Percentiles rank a stretch among this genome's conserved stretches.
These are phyloP conservation scores for Microplitis deprimator DNA, from an alignment of 2,888 invertebrate genomes.

Conservation along the genomic window DNA sequence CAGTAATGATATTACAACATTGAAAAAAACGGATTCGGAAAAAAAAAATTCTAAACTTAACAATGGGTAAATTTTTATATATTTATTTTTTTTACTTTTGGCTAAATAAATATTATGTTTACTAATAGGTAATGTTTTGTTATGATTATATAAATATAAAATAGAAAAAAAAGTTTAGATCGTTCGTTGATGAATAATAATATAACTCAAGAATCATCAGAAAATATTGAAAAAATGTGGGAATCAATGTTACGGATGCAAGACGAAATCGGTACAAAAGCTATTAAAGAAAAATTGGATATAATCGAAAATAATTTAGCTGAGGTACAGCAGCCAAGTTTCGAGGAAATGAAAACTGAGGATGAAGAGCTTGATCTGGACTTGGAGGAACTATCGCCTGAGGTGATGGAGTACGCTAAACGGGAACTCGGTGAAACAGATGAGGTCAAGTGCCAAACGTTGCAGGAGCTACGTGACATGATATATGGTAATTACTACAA, in stretches of 20 bases:
- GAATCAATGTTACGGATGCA: conserved; percentile 30
- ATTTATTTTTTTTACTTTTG: background rate
- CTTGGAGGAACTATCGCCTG: conserved; percentile 79
- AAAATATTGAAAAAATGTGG: conserved; percentile 41
- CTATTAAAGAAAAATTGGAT: conserved; percentile 14
- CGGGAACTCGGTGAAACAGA: conserved; percentile 81
- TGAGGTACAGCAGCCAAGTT: conserved; percentile 35
- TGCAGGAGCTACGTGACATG: conserved; percentile 82
- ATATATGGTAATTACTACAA: conserved; percentile 77
- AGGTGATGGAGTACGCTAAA: conserved; percentile 79
- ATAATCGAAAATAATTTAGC: conserved; percentile 36
- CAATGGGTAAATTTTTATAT: conserved; percentile 28
- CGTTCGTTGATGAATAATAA: conserved; percentile 43
- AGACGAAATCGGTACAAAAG: conserved; percentile 34
- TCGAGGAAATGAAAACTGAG: conserved; percentile 55
- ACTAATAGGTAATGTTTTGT: background rate
- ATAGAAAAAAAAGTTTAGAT: conserved; percentile 43
- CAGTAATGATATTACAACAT: conserved; percentile 1
- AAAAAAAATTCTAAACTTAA: conserved; percentile 18
- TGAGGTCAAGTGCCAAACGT: conserved; percentile 77
- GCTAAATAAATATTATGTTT: background rate
- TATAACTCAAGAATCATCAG: conserved; percentile 47
- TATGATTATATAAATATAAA: background rate
- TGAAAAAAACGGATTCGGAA: conserved; percentile 4
- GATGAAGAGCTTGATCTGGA: conserved; percentile 76